A percentile compares a stretch with the other conserved stretches of the same genome.
Conservation (phyloP, 2,888 invertebrate genomes). For the Andrena trimmerana region DNA sequence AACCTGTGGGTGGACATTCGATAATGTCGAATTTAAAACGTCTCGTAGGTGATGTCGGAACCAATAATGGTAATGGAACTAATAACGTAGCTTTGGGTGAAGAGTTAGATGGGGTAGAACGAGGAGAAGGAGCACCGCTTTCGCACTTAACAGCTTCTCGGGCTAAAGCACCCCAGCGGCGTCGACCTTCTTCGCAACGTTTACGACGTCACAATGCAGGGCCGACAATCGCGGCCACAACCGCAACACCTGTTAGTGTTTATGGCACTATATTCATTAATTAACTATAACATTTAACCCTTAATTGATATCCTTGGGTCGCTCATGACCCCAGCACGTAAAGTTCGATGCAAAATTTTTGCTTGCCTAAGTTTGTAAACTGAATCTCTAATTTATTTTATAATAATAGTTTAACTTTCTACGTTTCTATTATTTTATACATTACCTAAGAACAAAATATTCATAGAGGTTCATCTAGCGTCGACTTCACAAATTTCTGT, state of each 20-base stretch:
- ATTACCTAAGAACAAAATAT: too few relatives aligned
- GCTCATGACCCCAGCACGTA: too few relatives aligned
- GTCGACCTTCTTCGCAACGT: slow-evolving; percentile 88
- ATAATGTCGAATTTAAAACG: slow-evolving; percentile 79
- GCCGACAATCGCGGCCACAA: slow-evolving; percentile 56
- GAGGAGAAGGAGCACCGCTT: slow-evolving; percentile 85
- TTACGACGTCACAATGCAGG: slow-evolving; percentile 75
- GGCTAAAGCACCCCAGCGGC: slow-evolving; percentile 89
- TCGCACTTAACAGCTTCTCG: slow-evolving; percentile 86
- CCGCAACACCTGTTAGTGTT: slow-evolving; percentile 40
- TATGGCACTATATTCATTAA: slow-evolving; percentile 7
- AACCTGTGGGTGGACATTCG: slow-evolving; percentile 73
- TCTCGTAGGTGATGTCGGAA: slow-evolving; percentile 75
- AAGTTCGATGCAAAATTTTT: too few relatives aligned
- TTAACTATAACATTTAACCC: too few relatives aligned
- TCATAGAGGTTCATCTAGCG: too few relatives aligned
- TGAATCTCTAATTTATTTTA: too few relatives aligned
- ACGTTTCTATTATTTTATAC: too few relatives aligned
- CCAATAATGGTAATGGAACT: slow-evolving; percentile 68
- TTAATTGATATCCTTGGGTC: too few relatives aligned
- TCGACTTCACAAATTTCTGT: too few relatives aligned
- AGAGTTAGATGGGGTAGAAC: slow-evolving; percentile 85
- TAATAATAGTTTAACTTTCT: too few relatives aligned
- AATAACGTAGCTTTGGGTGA: slow-evolving; percentile 76
- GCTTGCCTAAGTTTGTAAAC: too few relatives aligned